These are phyloP conservation scores for Chymomyza caudatula DNA, from an alignment of 2,888 invertebrate genomes.

Conservation along the genomic window DNA sequence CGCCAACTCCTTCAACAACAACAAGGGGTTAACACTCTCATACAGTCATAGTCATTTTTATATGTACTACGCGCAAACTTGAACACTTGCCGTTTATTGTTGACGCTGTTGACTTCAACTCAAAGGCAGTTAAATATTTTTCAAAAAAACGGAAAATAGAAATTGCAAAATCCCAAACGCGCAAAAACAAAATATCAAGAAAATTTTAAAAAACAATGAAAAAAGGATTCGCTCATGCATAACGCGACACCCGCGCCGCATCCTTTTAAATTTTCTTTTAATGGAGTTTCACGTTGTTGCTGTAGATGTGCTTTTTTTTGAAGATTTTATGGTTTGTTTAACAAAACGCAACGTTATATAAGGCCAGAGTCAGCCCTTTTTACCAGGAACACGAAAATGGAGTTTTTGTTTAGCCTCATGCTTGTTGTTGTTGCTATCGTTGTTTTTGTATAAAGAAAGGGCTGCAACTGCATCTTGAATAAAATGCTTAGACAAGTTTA, in stretches of 20 bases:
- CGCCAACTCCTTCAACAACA: conserved; percentile 8
- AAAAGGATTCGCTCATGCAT: conserved; percentile 65
- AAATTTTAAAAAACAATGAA: conserved; percentile 2
- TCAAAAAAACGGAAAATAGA: conserved; percentile 21
- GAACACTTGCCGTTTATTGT: conserved; percentile 45
- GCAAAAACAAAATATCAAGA: neutral
- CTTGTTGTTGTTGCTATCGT: neutral
- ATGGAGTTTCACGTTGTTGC: conserved; percentile 17
- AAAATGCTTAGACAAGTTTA: conserved; percentile 2
- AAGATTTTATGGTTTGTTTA: conserved; percentile 71
- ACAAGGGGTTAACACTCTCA: neutral
- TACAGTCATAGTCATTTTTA: too few species aligned
- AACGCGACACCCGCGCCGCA: conserved; percentile 43
- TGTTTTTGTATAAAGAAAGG: neutral
- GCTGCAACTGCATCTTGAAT: neutral
- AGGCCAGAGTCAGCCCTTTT: conserved; percentile 1
- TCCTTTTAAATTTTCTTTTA: conserved; percentile 37
- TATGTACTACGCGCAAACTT: conserved; percentile 29
- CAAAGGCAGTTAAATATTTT: conserved; percentile 23
- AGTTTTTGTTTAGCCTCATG: neutral
- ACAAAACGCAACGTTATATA: conserved; percentile 62
- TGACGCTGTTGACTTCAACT: conserved; percentile 23
- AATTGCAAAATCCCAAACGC: conserved; percentile 4
- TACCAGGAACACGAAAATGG: neutral
- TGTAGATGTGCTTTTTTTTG: conserved; percentile 43